phyloP scores from a whole-genome alignment of 2,888 invertebrate genomes.

The Autographa gamma region DNA sequence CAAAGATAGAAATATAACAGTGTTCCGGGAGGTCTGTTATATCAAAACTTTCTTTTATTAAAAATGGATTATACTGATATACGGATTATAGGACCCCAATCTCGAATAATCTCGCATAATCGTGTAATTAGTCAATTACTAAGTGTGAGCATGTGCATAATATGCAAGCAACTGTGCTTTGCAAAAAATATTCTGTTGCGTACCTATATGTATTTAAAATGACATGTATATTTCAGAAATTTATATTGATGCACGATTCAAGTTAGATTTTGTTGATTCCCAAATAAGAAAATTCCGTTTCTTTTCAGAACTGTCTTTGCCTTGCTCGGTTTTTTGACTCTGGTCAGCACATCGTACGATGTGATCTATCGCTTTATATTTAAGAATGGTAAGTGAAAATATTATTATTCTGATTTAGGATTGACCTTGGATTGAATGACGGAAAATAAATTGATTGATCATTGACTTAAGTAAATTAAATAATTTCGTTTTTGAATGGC shows the following conservation, averaged over 20 bases:
- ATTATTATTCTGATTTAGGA: background rate
- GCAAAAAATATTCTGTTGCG: no score
- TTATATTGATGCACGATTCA: no score
- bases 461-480: background rate
- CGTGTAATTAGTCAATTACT: background rate
- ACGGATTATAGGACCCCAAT: background rate
- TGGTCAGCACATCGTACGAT: constrained; percentile 67
- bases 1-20: no score
- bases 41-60: background rate
- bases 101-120: background rate
- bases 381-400: constrained; percentile 61
- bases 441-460: background rate
- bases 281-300: background rate
- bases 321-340: constrained; percentile 58
- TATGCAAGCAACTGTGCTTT: no score
- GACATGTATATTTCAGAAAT: no score
- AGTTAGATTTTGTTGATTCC: no score
- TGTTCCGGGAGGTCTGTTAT: no score
- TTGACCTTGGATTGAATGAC: background rate
- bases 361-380: constrained; percentile 55
- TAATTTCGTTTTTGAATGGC: background rate
- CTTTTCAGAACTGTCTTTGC: constrained; percentile 45
- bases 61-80: background rate
- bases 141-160: no score
- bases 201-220: no score